Conservation (phyloP, 2,797 vertebrate genomes). For the Myotis myotis region DNA sequence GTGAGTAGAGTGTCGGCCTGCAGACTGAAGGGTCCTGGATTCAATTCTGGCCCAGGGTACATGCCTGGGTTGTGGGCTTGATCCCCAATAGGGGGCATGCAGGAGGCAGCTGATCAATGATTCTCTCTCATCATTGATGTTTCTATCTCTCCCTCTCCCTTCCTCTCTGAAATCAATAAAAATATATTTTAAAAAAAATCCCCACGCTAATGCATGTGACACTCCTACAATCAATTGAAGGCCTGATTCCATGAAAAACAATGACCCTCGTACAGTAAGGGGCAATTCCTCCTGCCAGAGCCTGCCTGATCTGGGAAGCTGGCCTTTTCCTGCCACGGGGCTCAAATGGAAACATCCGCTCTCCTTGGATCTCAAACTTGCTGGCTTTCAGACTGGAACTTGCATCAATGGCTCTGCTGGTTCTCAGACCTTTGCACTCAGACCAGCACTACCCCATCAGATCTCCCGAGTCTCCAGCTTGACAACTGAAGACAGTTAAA, state of each 20-base stretch:
- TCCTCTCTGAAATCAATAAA: too few species aligned
- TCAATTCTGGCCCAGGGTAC: too few species aligned
- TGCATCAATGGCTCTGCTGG: not conserved
- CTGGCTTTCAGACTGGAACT: not conserved
- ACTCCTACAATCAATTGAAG: not conserved
- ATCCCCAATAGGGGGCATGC: too few species aligned
- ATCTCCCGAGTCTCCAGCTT: not conserved
- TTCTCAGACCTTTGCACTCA: not conserved
- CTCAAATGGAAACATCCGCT: not conserved
- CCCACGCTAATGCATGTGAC: too few species aligned
- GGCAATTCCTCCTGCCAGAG: too few species aligned
- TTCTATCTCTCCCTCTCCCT: too few species aligned
- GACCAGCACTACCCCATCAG: not conserved
- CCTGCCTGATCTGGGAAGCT: not conserved
- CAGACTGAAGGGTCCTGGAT: too few species aligned
- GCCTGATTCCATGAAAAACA: not conserved
- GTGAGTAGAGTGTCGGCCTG: too few species aligned
- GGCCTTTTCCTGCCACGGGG: not conserved
- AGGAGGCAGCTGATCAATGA: too few species aligned
- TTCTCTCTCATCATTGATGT: too few species aligned
- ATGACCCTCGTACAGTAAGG: not conserved
- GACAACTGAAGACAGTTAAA: not conserved
- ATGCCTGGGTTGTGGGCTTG: too few species aligned
- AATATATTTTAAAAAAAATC: too few species aligned
- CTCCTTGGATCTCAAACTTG: not conserved